Base-by-base conservation (phyloP, 2,797 vertebrate genomes). In the Hozukius guyotensis region DNA sequence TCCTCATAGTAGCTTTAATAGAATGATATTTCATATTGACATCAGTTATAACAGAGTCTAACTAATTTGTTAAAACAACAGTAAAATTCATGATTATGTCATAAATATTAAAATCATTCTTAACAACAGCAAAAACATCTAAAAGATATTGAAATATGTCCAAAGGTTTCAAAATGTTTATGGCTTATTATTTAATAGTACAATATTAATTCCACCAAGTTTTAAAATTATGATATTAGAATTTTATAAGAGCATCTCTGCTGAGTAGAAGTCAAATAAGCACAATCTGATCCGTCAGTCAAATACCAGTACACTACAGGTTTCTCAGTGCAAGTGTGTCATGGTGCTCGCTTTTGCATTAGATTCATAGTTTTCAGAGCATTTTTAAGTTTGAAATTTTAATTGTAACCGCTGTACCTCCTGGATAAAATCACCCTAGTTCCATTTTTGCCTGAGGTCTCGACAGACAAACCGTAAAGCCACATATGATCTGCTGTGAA, bases 401-500 rank as follows among this genome's bases (percentile, higher is more conserved):
- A 1, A 42, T 42, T 42, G 9, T 36, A 56, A 53, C 62, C 36
- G 27, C 60, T 36, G n/a, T 67, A 3, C 9, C 31, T 75, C n/a
- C 32, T 65, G 5, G 31, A 66, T 66, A 57, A 70, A 70, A 49
- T 20, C 57, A 52, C 49, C 20, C 20, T n/a, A 52, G 18, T 52
- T 52, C 8, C 20, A n/a, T 52, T 52, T 52, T 52, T 52, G 49
- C 49, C 0, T 52, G 49, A 52, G 46, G 20, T 52, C 49, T 52
- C 49, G 34, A 61, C 55, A 72, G 20, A 72, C 9, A 31, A 75
- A 8, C 31, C 13, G 8, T 75, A 18, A 25, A 71, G 32, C 20
- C 24, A 80, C 56, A 71, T 57, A n/a, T 49, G 18, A 65, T 82
- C 56, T 84, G 52, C 25, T 63, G 14, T 79, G 24, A 76, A 72